These are phyloP conservation scores for Drosophila nannoptera DNA, from an alignment of 1,140 invertebrate genomes.

Conservation along the genomic window DNA sequence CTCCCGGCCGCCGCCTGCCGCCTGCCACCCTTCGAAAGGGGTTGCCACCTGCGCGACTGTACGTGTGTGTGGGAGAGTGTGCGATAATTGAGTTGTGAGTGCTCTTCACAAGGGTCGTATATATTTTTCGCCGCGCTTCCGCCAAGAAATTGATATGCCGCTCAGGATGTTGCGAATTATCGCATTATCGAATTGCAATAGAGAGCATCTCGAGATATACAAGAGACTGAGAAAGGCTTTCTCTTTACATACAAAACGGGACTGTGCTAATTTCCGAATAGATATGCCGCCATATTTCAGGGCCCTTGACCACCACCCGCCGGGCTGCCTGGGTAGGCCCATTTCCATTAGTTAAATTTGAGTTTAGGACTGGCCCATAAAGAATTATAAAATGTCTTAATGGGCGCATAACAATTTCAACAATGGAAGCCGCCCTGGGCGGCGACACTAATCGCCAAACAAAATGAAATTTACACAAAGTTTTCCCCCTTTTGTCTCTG, in stretches of 20 bases:
- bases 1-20: slow-evolving; percentile 20
- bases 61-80: slow-evolving; percentile 38
- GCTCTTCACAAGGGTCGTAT: slow-evolving; percentile 42
- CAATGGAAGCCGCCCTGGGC: slow-evolving; percentile 49
- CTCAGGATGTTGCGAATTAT: slow-evolving; percentile 70
- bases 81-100: slow-evolving; percentile 76
- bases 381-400: slow-evolving; percentile 78
- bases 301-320: slow-evolving; percentile 33
- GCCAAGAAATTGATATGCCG: slow-evolving; percentile 57
- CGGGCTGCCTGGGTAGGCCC: slow-evolving; percentile 17
- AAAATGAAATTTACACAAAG: slow-evolving; percentile 78
- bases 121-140: slow-evolving; percentile 13
- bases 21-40: slow-evolving; percentile 41
- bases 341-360: slow-evolving; percentile 65
- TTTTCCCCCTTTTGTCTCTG: slow-evolving; percentile 48
- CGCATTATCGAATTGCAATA: slow-evolving; percentile 59
- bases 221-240: neutral
- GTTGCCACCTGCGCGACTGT: slow-evolving; percentile 27
- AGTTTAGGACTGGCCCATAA: slow-evolving; percentile 51
- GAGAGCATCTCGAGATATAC: slow-evolving; percentile 11
- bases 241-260: neutral
- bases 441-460: slow-evolving; percentile 77
- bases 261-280: slow-evolving; percentile 54
- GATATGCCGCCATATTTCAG: neutral
- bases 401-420: slow-evolving; percentile 76